These are phyloP conservation scores for Gopherus evgoodei DNA, from an alignment of 2,113 vertebrate genomes.

Conservation along the genomic window DNA sequence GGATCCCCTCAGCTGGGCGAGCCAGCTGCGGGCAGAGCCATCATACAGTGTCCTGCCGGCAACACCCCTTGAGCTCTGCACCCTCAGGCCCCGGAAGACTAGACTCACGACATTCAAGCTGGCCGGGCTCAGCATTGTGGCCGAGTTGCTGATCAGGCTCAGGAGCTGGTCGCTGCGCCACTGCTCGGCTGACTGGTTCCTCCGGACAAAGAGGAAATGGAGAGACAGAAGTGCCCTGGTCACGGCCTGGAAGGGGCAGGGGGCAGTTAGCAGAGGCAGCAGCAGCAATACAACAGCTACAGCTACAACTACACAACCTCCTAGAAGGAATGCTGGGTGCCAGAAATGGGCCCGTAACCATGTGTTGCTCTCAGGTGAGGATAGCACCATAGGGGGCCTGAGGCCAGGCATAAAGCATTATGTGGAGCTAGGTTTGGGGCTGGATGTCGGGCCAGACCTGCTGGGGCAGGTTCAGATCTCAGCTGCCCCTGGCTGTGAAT, in stretches of 20 bases:
- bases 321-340: neutral
- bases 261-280: neutral
- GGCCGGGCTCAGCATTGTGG: conserved; percentile 87
- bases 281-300: no score
- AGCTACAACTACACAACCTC: no score
- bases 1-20: neutral
- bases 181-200: conserved; percentile 89
- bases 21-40: neutral
- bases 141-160: conserved; percentile 83
- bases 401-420: no score
- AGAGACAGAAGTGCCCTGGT: conserved; percentile 90
- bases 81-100: accelerated
- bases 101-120: conserved; percentile 87
- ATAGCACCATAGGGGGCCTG: no score
- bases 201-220: conserved; percentile 84
- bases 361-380: neutral
- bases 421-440: no score
- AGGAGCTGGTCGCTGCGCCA: conserved; percentile 93
- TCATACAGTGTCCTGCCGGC: neutral
- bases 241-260: conserved; percentile 80
- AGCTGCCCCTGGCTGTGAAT: no score
- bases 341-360: neutral
- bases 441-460: no score
- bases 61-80: neutral
- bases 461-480: no score